These are phyloP conservation scores for Montipora capitata DNA, from an alignment of 92 coral and sea anemone genomes.

Conservation along the genomic window DNA sequence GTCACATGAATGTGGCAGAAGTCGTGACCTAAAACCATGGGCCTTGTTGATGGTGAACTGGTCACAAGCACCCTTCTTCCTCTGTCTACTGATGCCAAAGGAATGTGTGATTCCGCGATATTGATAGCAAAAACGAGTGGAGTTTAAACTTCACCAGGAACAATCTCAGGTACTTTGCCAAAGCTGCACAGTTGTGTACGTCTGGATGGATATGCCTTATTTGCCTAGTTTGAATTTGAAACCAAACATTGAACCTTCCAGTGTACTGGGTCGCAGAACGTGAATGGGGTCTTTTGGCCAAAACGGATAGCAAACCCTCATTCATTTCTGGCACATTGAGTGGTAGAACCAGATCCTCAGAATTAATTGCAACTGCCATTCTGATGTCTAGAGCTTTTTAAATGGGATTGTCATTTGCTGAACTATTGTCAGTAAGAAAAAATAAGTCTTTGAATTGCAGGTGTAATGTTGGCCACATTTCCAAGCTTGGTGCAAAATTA, in stretches of 20 bases:
- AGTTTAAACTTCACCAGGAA: constrained; percentile 29
- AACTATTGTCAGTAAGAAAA: constrained; percentile 43
- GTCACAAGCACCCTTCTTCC: constrained; percentile 49
- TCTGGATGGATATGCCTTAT: constrained; percentile 13
- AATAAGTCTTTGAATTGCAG: constrained; percentile 21
- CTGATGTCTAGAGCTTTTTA: constrained; percentile 27
- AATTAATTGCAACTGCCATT: constrained; percentile 33
- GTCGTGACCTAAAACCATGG: constrained; percentile 48
- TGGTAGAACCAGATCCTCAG: constrained; percentile 15
- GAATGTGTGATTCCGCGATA: constrained; percentile 26
- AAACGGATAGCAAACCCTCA: constrained; percentile 54
- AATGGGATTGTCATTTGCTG: constrained; percentile 14
- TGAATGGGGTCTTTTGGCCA: constrained; percentile 59
- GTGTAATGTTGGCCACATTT: constrained; percentile 34
- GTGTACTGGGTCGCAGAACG: constrained; percentile 55
- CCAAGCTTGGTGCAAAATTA: constrained; percentile 25
- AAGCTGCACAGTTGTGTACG: constrained; percentile 51
- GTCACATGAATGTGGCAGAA: constrained; percentile 53
- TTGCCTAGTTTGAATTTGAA: constrained; percentile 44
- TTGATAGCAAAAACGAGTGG: constrained; percentile 28
- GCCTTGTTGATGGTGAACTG: constrained; percentile 24
- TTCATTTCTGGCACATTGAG: not conserved
- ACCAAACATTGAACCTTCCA: constrained; percentile 42
- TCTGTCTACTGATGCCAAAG: constrained; percentile 18
- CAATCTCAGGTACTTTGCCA: constrained; percentile 26